Evolutionary conservation across 2,113 vertebrate genomes (phyloP), one percentile per base, ranked within the genome.

Genomic region (Cephalopholis sonnerati): DNA sequence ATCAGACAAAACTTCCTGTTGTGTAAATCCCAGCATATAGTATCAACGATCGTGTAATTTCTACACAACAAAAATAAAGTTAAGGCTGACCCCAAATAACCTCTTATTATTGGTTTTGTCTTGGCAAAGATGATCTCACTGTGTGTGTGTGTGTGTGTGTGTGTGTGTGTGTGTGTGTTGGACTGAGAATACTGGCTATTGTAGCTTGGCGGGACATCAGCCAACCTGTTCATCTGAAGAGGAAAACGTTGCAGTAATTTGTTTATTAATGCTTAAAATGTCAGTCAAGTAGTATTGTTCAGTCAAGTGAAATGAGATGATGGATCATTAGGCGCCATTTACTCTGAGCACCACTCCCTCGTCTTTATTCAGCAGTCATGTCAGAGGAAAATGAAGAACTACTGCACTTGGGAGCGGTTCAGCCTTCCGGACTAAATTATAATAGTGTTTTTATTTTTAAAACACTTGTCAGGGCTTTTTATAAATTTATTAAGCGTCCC

Each of bases 211-310:
- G 41, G 81, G 84, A 77, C 57, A 18, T 74, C 46, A 69, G 80
- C 74, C 77, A 85, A 25, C 22, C 20, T 53, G 51, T 54, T 64
- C 64, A 75, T 83, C 68, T 57, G 22, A 66, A 71, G 58, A 63
- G 29, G 36, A 76, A 90, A 84, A 75, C 61, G 12, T 29, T 10
- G 15, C 16, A n/a, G 70, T 76, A 61, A 88, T 83, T 51, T 81
- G 46, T 67, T 76, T 85, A 88, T 83, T 81, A 61, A 82, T 76
- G 55, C 66, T 79, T 39, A 73, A 12, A 41, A 48, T 55, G 57
- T 82, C 61, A 75, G 70, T 53, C 58, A 62, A 51, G 69, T 77
- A 44, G 73, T 68, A 84, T 81, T 79, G 87, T 89, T 84, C 36
- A 29, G 74, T 69, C 36, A 51, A 80, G 66, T 69, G 58, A 18